Evolutionary conservation across 37 sponge, comb jelly and placozoan species (phyloP).

Genomic region (Lycopodina hypogea): DNA sequence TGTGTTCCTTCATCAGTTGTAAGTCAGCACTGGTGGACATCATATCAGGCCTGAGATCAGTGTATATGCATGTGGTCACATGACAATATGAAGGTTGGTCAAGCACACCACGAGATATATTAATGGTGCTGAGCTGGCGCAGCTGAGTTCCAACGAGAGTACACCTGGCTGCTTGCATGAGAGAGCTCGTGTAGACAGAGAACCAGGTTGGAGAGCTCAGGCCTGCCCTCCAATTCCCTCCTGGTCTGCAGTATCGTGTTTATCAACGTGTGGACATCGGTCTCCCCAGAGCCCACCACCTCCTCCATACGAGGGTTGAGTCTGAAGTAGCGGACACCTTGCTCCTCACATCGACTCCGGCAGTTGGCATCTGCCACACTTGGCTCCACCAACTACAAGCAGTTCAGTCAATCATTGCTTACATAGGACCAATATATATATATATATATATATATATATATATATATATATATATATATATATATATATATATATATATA

Average conservation of each 20-base stretch:
- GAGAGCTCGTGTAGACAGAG: constrained; percentile 22
- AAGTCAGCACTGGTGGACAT: no score
- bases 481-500: no score
- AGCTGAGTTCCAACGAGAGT: neutral
- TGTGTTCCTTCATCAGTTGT: no score
- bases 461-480: neutral
- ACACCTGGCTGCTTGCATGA: constrained; percentile 15
- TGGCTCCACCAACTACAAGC: constrained; percentile 31
- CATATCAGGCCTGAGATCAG: no score
- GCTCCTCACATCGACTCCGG: constrained; percentile 45
- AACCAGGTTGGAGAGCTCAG: constrained; percentile 14
- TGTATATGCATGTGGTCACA: no score
- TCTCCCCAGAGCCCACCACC: constrained; percentile 39
- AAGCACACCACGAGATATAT: no score
- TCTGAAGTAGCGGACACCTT: constrained; percentile 42
- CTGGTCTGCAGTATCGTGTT: constrained; percentile 29
- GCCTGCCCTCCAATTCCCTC: constrained; percentile 14
- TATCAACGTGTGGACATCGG: constrained; percentile 15
- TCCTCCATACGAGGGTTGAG: constrained; percentile 40
- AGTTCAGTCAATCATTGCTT: neutral
- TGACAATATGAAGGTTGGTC: no score
- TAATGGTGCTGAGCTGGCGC: no score
- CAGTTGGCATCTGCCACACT: constrained; percentile 35
- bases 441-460: neutral
- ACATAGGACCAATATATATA: neutral